Evolutionary conservation across 2,888 invertebrate genomes (phyloP).

Genomic region (Seira ritae): DNA sequence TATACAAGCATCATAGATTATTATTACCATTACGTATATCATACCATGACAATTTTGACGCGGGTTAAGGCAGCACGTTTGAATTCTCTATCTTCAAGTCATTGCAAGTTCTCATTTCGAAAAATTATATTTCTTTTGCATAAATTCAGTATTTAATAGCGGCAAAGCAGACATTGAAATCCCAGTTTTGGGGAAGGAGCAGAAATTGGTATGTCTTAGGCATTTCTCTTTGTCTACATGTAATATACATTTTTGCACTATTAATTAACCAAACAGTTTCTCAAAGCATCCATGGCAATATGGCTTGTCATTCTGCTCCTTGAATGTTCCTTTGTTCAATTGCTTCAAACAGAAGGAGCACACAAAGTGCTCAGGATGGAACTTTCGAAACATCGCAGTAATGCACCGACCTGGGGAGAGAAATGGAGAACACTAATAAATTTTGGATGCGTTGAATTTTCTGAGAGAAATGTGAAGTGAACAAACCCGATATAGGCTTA

Average conservation of each 20-base stretch:
- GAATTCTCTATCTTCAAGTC: too few species aligned
- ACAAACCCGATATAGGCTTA: slow-evolving; percentile 91
- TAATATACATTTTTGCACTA: not conserved
- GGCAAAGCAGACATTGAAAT: too few species aligned
- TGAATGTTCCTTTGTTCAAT: slow-evolving; percentile 99
- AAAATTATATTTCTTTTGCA: too few species aligned
- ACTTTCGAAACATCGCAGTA: slow-evolving; percentile 99
- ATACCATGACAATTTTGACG: too few species aligned
- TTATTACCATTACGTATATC: too few species aligned
- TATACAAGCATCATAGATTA: too few species aligned
- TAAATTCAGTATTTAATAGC: too few species aligned
- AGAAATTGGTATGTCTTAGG: too few species aligned
- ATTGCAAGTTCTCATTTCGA: too few species aligned
- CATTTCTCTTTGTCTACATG: too few species aligned
- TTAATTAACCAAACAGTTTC: slow-evolving; percentile 92
- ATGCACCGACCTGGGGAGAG: slow-evolving; percentile 93
- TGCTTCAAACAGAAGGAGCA: slow-evolving; percentile 99
- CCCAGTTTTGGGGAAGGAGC: too few species aligned
- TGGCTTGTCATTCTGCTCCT: slow-evolving; percentile 98
- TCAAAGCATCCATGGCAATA: slow-evolving; percentile 99
- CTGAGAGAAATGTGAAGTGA: not conserved
- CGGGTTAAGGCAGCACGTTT: too few species aligned
- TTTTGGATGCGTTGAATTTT: slow-evolving; percentile 12
- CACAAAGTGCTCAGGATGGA: slow-evolving; percentile 99
- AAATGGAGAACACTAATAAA: slow-evolving; percentile 43